phyloP scores from a whole-genome alignment of 2,797 vertebrate species.

The Apogon hyalosoma region DNA sequence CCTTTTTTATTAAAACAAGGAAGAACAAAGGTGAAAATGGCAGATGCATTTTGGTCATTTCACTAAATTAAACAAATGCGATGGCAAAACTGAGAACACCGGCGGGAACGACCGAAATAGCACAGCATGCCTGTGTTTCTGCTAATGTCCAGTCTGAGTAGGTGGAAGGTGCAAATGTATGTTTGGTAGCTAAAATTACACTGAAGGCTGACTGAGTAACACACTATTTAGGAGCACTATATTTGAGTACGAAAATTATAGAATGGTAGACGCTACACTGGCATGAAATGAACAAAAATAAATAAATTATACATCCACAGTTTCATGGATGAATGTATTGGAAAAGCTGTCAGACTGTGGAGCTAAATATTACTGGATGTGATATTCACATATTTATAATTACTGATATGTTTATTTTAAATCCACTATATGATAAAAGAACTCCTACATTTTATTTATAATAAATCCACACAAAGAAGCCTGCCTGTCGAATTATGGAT shows the following conservation, averaged over 20 bases:
- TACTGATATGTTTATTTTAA: too few species aligned
- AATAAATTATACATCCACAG: too few species aligned
- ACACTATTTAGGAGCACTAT: slow-evolving; percentile 17
- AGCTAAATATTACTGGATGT: too few species aligned
- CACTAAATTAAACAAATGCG: not conserved
- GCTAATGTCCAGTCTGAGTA: slow-evolving; percentile 21
- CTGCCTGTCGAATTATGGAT: too few species aligned
- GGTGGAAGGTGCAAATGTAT: slow-evolving; percentile 29
- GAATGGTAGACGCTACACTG: not conserved
- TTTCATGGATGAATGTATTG: too few species aligned
- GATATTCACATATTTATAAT: too few species aligned
- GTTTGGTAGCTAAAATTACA: slow-evolving; percentile 34
- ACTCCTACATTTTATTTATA: too few species aligned
- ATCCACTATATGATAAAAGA: too few species aligned
- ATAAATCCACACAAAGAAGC: too few species aligned
- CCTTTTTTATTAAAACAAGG: slow-evolving; percentile 12
- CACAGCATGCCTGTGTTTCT: not conserved
- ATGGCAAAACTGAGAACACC: not conserved
- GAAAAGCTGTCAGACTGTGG: too few species aligned
- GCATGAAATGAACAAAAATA: not conserved
- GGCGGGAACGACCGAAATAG: slow-evolving; percentile 23
- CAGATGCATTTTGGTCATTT: slow-evolving; percentile 2
- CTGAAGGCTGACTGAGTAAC: slow-evolving; percentile 32
- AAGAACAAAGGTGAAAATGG: slow-evolving; percentile 14
- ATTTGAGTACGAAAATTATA: slow-evolving; percentile 28